Evolutionary conservation across 2,888 invertebrate genomes (phyloP).

Genomic region (Lasioglossum malachurum): DNA sequence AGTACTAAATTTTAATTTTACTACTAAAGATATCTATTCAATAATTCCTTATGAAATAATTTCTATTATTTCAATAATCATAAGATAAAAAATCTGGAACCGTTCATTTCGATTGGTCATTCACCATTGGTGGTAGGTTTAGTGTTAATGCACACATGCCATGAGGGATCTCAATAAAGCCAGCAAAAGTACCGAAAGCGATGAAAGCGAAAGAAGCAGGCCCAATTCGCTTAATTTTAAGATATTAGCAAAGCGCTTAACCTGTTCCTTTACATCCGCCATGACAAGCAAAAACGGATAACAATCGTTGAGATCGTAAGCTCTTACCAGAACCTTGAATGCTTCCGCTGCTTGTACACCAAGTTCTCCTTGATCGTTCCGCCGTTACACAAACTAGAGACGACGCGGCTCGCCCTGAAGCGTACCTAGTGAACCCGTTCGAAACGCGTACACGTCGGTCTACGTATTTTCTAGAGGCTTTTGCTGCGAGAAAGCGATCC

Average conservation of each 20-base stretch:
- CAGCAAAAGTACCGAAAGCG: background rate
- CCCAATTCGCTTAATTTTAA: background rate
- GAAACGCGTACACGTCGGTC: background rate
- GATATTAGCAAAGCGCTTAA: background rate
- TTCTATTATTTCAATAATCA: too few relatives aligned
- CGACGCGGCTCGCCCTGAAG: background rate
- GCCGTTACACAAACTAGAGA: background rate
- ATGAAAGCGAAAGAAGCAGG: background rate
- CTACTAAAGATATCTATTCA: too few relatives aligned
- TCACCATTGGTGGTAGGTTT: too few relatives aligned
- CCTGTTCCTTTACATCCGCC: background rate
- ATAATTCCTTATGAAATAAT: too few relatives aligned
- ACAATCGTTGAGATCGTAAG: background rate
- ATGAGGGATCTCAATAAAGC: background rate
- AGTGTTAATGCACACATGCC: too few relatives aligned
- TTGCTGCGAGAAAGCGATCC: background rate
- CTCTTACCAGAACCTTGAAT: background rate
- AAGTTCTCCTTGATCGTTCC: constrained; percentile 23
- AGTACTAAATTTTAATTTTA: too few relatives aligned
- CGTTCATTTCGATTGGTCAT: too few relatives aligned
- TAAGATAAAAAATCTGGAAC: too few relatives aligned
- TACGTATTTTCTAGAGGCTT: constrained; percentile 2
- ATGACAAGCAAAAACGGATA: background rate
- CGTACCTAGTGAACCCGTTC: background rate
- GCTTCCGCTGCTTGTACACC: constrained; percentile 10